Evolutionary conservation across 2,888 invertebrate species (phyloP).

Genomic region (Amblyjoppa proteus): DNA sequence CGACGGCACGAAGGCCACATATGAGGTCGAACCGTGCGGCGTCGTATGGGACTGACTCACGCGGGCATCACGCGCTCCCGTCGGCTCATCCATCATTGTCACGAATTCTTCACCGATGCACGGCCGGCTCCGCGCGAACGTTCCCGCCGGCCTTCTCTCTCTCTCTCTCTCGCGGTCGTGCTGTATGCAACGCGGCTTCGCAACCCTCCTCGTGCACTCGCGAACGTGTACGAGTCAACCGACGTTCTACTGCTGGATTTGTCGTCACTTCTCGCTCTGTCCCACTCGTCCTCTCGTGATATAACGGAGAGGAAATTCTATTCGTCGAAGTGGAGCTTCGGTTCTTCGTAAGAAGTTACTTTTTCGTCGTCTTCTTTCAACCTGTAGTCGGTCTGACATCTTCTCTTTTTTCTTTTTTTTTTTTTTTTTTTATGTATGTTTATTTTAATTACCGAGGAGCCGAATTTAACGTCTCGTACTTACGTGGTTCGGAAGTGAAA

Average conservation of each 20-base stretch:
- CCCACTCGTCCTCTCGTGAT: constrained; percentile 25
- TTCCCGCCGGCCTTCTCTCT: constrained; percentile 56
- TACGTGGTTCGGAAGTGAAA: constrained; percentile 11
- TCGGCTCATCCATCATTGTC: constrained; percentile 84
- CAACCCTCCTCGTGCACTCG: constrained; percentile 47
- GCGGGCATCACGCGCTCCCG: constrained; percentile 78
- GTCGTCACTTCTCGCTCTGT: constrained; percentile 55
- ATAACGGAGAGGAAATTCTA: constrained; percentile 47
- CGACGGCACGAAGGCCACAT: constrained; percentile 80
- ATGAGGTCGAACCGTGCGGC: constrained; percentile 79
- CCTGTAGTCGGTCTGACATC: not conserved
- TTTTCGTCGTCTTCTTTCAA: not conserved
- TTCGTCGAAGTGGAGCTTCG: constrained; percentile 14
- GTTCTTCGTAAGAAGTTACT: constrained; percentile 6
- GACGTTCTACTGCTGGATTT: constrained; percentile 59
- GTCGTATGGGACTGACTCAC: constrained; percentile 83
- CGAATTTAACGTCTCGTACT: not conserved
- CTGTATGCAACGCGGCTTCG: constrained; percentile 37
- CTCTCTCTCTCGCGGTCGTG: constrained; percentile 31
- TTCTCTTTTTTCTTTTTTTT: not conserved
- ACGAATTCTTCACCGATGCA: constrained; percentile 74
- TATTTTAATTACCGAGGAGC: not conserved
- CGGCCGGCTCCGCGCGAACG: constrained; percentile 59
- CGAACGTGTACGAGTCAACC: constrained; percentile 57
- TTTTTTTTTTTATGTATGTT: not conserved